Evolutionary conservation across 1,140 invertebrate species (phyloP).

Genomic region (Triops longicaudatus): DNA sequence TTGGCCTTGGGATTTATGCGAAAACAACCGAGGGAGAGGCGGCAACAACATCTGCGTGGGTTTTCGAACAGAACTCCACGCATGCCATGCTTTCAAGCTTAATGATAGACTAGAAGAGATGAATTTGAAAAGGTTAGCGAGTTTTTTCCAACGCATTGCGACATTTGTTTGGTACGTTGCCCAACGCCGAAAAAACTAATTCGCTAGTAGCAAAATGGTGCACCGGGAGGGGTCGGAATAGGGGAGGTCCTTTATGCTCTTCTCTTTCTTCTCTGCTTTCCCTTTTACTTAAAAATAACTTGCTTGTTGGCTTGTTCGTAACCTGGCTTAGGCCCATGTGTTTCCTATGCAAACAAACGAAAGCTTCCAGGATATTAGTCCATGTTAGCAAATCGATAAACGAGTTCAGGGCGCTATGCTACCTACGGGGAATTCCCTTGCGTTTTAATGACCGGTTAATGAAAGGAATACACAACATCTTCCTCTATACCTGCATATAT

Average conservation of each 20-base stretch:
- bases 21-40: background rate
- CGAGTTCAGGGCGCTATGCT: too few relatives aligned
- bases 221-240: background rate
- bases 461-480: background rate
- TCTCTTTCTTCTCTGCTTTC: background rate
- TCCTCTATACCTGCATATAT: background rate
- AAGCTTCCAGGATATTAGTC: background rate
- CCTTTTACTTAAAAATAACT: conserved; percentile 9
- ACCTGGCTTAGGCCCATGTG: background rate
- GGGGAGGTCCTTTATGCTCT: background rate
- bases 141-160: too few relatives aligned
- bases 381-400: too few relatives aligned
- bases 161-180: background rate
- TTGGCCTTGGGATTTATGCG: conserved; percentile 3
- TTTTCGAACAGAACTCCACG: background rate
- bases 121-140: too few relatives aligned
- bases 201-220: background rate
- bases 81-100: background rate
- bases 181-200: background rate
- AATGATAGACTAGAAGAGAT: background rate
- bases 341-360: background rate
- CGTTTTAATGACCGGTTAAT: too few relatives aligned
- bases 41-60: background rate
- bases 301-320: background rate
- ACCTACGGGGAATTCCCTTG: too few relatives aligned